Base-by-base conservation (phyloP, 2,797 vertebrate genomes). In the Diplodus sargus region DNA sequence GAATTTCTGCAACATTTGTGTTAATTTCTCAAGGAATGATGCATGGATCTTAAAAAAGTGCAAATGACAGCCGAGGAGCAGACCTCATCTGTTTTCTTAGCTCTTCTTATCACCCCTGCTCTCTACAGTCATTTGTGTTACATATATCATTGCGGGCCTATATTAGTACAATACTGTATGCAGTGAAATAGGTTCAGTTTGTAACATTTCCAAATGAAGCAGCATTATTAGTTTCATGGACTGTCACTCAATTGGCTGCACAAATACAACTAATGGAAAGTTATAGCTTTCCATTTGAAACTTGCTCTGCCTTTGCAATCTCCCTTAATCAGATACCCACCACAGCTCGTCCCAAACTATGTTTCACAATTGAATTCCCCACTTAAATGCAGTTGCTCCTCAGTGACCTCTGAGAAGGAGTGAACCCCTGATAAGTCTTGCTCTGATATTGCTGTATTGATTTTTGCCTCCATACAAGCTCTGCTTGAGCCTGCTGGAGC, bases 381-480 rank as follows among this genome's bases (percentile, higher is more conserved):
- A 86, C 92, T 95, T 93, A 94, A 94, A 93, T 93, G 85, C 87
- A 91, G 93, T 94, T 93, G 93, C 91, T 95, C 93, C 92, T 92
- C 85, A 4, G 93, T 95, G 95, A 96, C 95, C 95, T 92, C 94
- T 88, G 92, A 88, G 88, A 88, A 93, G 91, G 92, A 90, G 92
- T 81, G 86, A 91, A 90, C 81, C 91, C 81, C 94, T 92, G 95
- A 96, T 96, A 96, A 96, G 95, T 96, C 94, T 90, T 79, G 87
- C 91, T 91, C 93, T 94, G 94, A 95, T 96, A 96, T 96, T 95
- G 94, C 95, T 39, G 88, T 96, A 96, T 96, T 96, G 95, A 96
- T 96, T 96, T 96, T 95, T 90, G 88, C 91, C 89, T 94, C 89
- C 84, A 81, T 94, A 90, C 91, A 70, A 86, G 87, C 91, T 89